phyloP scores from a whole-genome alignment of 1,140 invertebrate genomes.

The Drosophila subobscura region DNA sequence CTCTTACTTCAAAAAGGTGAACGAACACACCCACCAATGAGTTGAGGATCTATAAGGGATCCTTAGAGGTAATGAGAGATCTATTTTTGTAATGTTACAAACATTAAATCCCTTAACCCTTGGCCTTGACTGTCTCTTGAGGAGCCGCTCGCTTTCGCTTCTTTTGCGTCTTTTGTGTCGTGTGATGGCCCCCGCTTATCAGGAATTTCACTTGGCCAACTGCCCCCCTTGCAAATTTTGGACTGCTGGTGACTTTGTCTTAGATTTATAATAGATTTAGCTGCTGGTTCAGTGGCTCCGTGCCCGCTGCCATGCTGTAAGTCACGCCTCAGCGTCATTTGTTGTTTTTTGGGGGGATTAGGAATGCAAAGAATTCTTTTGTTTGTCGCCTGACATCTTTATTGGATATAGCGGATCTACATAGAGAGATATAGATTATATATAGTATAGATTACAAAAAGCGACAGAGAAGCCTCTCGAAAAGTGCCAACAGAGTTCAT shows the following conservation, averaged over 20 bases:
- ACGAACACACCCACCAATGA: constrained; percentile 6
- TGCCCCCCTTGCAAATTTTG: constrained; percentile 25
- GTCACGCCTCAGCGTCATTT: constrained; percentile 57
- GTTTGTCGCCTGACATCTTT: constrained; percentile 32
- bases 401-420: constrained; percentile 22
- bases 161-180: constrained; percentile 26
- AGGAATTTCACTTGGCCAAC: constrained; percentile 66
- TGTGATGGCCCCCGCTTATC: constrained; percentile 39
- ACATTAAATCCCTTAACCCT: too few species aligned
- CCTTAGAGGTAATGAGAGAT: too few species aligned
- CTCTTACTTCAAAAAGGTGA: not conserved
- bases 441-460: constrained; percentile 63
- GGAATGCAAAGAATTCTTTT: constrained; percentile 15
- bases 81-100: too few species aligned
- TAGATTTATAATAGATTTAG: constrained; percentile 59
- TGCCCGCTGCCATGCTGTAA: constrained; percentile 47
- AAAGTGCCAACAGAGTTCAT: not conserved
- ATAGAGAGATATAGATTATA: constrained; percentile 55
- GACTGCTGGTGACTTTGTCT: constrained; percentile 41
- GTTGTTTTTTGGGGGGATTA: constrained; percentile 23
- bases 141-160: too few species aligned
- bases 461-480: constrained; percentile 6
- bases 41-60: too few species aligned
- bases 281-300: too few species aligned
- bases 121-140: too few species aligned